Base-by-base conservation (phyloP, 2,113 vertebrate species). In the Microtus pennsylvanicus region DNA sequence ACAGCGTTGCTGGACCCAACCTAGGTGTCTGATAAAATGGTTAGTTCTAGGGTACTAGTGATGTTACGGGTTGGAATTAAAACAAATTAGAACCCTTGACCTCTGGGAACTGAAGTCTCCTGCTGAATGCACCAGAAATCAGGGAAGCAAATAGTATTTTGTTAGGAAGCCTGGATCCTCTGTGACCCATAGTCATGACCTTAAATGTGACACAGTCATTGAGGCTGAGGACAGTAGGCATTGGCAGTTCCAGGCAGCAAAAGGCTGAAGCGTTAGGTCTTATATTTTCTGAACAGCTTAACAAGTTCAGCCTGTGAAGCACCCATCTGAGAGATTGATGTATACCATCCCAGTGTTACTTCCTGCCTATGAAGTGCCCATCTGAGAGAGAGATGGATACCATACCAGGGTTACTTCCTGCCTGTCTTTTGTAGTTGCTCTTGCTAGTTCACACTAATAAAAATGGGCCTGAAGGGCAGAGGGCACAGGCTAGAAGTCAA, bases 91-190 rank as follows among this genome's bases (percentile, higher is more conserved):
- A 45, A 69, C 35, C 58, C 74, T 93, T 90, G 85, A 76, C 35
- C 61, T 81, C 70, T 78, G 94, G 45, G 52, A 78, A 61, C 93
- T 70, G 69, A 96, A 93, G 87, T 24, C 45, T 95, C 28, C 86
- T 88, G 58, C 85, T 6, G 1, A 92, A 89, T 45, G 47, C 16
- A 88, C 95, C 69, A 92, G 90, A 94, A 92, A 94, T 77, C 50
- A 93, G 82, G 81, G n/a, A 83, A 80, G 67, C 55, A 95, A 96
- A 94, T 76, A 87, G 74, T 96, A 90, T 92, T 94, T 96, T 94
- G 52, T 75, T 87, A 92, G 88, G n/a, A 14, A 5, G 72, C 87
- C 91, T 95, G 87, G 81, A 69, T 96, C 89, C 86, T 94, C 67
- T 70, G 45, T 77, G 77, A 70, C 78, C 58, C 50, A 33, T 45